Percentiles rank a stretch among this genome's conserved stretches.
Evolutionary conservation across 2,113 vertebrate species (phyloP).

Genomic region (Grus americana): DNA sequence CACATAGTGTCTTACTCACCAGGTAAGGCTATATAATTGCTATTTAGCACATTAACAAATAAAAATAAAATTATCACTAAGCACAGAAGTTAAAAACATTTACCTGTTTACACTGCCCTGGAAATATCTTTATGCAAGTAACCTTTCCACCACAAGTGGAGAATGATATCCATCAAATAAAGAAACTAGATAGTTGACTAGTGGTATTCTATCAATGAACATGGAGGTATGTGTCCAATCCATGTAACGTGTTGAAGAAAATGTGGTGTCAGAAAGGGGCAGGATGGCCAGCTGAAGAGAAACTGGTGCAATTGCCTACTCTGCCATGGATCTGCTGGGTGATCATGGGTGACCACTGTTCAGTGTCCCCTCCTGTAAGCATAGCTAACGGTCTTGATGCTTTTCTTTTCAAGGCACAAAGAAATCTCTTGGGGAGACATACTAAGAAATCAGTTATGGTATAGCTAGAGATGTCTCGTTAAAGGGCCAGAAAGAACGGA

Average conservation of each 20-base stretch:
- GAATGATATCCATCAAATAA: not conserved
- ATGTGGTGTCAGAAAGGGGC: not conserved
- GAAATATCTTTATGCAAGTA: not conserved
- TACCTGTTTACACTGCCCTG: not conserved
- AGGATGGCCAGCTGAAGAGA: not conserved
- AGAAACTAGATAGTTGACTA: not conserved
- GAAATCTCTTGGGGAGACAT: not conserved
- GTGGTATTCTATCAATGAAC: not conserved
- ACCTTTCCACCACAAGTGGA: not conserved
- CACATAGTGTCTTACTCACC: not conserved
- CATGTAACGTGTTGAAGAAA: not conserved
- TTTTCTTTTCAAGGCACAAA: not conserved
- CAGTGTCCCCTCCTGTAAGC: not conserved
- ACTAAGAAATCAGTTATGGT: not conserved
- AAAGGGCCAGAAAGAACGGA: not conserved
- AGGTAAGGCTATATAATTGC: not conserved
- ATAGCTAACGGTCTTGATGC: no score
- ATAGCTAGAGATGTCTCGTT: not conserved
- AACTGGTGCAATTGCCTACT: not conserved
- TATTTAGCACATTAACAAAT: not conserved
- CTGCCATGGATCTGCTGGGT: not conserved
- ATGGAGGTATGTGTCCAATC: fast-evolving
- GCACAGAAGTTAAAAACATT: not conserved
- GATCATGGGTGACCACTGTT: not conserved
- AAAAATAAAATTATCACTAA: not conserved